Conservation (phyloP, 2,888 invertebrate species). For the Pilophorus perplexus region DNA sequence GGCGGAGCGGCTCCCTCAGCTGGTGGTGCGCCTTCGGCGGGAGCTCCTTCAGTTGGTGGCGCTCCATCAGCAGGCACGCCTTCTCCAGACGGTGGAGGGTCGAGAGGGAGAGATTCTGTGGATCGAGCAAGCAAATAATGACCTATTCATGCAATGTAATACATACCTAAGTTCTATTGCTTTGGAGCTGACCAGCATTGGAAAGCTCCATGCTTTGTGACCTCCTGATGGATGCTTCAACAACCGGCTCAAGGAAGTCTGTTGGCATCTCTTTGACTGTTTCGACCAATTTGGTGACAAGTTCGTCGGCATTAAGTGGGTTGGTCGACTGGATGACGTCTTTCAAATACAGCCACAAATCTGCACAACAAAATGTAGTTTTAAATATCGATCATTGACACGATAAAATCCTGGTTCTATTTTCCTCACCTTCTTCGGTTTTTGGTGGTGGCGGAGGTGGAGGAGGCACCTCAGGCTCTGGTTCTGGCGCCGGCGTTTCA, state of each 20-base stretch:
- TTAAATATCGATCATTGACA: not conserved
- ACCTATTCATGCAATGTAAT: too few relatives aligned
- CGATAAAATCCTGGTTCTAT: not conserved
- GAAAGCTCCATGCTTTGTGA: slow-evolving; percentile 47
- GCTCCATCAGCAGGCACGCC: slow-evolving; percentile 22
- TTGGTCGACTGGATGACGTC: slow-evolving; percentile 49
- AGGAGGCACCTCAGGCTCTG: slow-evolving; percentile 45
- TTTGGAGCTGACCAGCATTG: slow-evolving; percentile 18
- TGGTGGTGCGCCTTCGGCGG: slow-evolving; percentile 28
- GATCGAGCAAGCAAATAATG: too few relatives aligned
- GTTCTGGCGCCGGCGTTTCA: slow-evolving; percentile 50
- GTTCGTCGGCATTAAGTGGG: slow-evolving; percentile 48
- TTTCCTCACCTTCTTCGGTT: slow-evolving; percentile 46
- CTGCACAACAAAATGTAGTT: slow-evolving; percentile 39
- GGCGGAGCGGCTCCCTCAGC: slow-evolving; percentile 35
- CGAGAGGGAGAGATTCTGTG: slow-evolving; percentile 23
- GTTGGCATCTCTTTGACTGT: slow-evolving; percentile 49
- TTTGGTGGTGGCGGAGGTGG: slow-evolving; percentile 45
- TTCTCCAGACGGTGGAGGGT: slow-evolving; percentile 40
- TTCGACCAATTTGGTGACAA: slow-evolving; percentile 49
- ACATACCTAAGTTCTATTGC: too few relatives aligned
- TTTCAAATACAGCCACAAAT: slow-evolving; percentile 49
- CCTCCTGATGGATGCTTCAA: slow-evolving; percentile 50
- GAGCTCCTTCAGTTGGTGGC: not conserved
- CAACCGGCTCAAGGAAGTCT: slow-evolving; percentile 49